These are phyloP conservation scores for Smittia aterrima DNA, from an alignment of 2,888 invertebrate species.

Conservation along the genomic window DNA sequence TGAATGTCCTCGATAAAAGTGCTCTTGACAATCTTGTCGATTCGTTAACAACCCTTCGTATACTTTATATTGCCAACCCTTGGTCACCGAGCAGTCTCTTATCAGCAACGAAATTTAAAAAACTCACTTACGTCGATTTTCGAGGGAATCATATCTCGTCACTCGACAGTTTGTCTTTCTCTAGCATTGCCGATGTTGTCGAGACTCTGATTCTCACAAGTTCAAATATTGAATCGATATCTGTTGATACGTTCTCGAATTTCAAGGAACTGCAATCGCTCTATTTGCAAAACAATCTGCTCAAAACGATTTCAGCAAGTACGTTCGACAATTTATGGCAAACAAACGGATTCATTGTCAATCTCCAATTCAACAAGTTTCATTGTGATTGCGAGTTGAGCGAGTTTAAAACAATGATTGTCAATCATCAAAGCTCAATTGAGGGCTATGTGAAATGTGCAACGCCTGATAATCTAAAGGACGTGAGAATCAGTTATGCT, in stretches of 20 bases:
- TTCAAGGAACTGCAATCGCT: not conserved
- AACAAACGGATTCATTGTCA: not conserved
- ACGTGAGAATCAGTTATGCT: not conserved
- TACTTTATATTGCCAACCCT: not conserved
- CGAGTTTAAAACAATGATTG: not conserved
- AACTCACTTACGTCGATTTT: not conserved
- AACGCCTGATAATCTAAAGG: not conserved
- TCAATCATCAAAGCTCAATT: not conserved
- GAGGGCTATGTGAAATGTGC: not conserved
- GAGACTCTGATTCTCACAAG: not conserved
- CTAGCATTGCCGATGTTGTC: not conserved
- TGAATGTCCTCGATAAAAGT: not conserved
- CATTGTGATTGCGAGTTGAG: conserved; percentile 1
- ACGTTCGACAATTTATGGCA: not conserved
- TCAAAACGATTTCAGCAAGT: not conserved
- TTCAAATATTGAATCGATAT: not conserved
- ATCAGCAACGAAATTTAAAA: not conserved
- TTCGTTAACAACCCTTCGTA: not conserved
- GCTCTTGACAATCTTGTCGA: not conserved
- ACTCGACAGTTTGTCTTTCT: not conserved
- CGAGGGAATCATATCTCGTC: not conserved
- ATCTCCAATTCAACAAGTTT: not conserved
- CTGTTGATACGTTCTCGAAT: not conserved
- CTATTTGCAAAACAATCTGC: not conserved
- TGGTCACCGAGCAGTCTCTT: not conserved